Evolutionary conservation across 2,797 vertebrate species (phyloP), one percentile per base, ranked within the genome.

Genomic region (Sebastes jordani): DNA sequence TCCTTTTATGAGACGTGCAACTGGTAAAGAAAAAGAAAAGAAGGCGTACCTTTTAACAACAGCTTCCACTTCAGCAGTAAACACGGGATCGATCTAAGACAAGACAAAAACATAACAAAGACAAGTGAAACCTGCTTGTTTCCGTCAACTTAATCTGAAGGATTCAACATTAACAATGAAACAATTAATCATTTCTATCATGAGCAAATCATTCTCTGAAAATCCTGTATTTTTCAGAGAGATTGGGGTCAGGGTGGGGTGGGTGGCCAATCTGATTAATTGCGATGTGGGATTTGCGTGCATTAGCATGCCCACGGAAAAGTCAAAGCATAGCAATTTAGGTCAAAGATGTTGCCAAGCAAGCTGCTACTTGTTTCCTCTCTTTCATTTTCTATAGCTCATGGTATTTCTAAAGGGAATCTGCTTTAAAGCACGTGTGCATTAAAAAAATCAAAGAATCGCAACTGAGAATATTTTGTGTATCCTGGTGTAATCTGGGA

Each of bases 31-130:
- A 56, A 58, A 22, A 77, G 67, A 61, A 63, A 42, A 32, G 22
- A 27, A 22, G 22, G 16, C 54, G 93, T 91, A 98, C 97, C 96
- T 96, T 62, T 93, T 87, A 38, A 98, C 91, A 75, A 93, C 95
- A 75, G 94, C 94, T 87, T 97, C 92, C 1, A 99, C 97, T 91
- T 98, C 96, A 34, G 68, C 86, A 6, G 96, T 95, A 29, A 98
- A 95, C 36, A 90, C 86, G 0, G 96, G 96, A 91, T 99, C 98
- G 3, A 99, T 96, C 98, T 99, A 59, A 25, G 81, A 91, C 22
- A 76, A 76, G 34, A 54, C 7, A 77, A 13, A 60, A 52, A 80
- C 25, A 71, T 75, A 38, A 56, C 9, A 55, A n/a, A n/a, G 34
- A 60, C 20, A 27, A 25, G 49, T 55, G 5, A 68, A 58, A 70